phyloP scores from a whole-genome alignment of 2,797 vertebrate species.

The Poeciliopsis paucimaculata region DNA sequence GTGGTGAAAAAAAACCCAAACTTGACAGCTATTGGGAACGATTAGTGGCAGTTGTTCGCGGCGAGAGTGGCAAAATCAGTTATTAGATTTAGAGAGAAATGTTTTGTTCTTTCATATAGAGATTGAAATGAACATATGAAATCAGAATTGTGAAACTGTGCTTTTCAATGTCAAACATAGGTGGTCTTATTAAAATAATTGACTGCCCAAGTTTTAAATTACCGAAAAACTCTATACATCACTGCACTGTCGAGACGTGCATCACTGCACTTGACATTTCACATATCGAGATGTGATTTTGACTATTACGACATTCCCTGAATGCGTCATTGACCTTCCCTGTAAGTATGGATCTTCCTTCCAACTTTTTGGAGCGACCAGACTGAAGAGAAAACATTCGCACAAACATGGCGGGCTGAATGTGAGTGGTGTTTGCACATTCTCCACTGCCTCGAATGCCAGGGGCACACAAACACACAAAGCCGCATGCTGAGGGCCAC shows the following conservation, averaged over 20 bases:
- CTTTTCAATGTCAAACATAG: background rate
- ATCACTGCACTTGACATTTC: background rate
- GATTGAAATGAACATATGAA: background rate
- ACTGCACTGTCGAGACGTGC: too few species aligned
- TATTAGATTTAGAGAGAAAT: background rate
- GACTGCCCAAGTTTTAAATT: background rate
- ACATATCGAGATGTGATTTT: background rate
- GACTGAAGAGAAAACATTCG: conserved; percentile 4
- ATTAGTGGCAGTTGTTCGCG: background rate
- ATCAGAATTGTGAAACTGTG: background rate
- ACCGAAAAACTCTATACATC: background rate
- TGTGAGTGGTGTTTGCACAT: conserved; percentile 25
- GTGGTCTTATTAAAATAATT: background rate
- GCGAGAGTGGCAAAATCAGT: background rate
- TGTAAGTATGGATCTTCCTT: background rate
- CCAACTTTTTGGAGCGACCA: background rate
- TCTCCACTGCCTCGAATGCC: conserved; percentile 28
- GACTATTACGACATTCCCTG: background rate
- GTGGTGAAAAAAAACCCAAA: background rate
- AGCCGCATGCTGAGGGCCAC: conserved; percentile 50
- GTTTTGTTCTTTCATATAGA: background rate
- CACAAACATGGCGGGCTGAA: background rate
- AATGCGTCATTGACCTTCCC: background rate
- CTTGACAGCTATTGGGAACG: background rate
- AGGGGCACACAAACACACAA: conserved; percentile 36